Conservation (phyloP, 1,140 invertebrate species). For the Nymphalis io region DNA sequence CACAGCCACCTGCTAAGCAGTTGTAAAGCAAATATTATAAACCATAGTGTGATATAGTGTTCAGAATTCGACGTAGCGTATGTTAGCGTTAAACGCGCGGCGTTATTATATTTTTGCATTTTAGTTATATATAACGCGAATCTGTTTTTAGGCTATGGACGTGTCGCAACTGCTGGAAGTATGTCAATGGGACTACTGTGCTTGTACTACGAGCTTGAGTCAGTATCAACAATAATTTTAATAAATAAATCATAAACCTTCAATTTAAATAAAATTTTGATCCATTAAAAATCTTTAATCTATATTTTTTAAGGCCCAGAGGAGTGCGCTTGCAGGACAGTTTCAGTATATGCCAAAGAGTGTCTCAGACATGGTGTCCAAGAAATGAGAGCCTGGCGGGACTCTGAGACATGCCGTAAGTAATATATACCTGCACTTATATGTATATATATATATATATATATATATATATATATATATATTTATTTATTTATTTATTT, state of each 20-base stretch:
- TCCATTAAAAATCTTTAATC: too few species aligned
- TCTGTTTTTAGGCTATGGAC: conserved; percentile 79
- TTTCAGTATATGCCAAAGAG: conserved; percentile 88
- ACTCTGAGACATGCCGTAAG: conserved; percentile 89
- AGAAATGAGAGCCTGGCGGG: conserved; percentile 86
- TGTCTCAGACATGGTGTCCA: conserved; percentile 85
- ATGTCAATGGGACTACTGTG: conserved; percentile 90
- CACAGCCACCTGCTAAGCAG: too few species aligned
- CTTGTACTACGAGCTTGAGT: conserved; percentile 79
- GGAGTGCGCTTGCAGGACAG: conserved; percentile 88
- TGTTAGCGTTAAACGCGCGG: too few species aligned
- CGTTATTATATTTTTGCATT: background rate
- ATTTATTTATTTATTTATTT: too few species aligned
- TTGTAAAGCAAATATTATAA: too few species aligned
- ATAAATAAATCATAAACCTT: background rate
- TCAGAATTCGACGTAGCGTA: too few species aligned
- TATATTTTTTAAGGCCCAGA: conserved; percentile 70
- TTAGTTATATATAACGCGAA: background rate
- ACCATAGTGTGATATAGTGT: too few species aligned
- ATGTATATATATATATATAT: too few species aligned
- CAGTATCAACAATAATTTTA: conserved; percentile 34
- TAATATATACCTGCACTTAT: too few species aligned
- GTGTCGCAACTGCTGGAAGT: conserved; percentile 82
- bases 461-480: too few species aligned
- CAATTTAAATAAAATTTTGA: too few species aligned